phyloP scores from a whole-genome alignment of 2,888 invertebrate species.

The Synanthedon vespiformis region DNA sequence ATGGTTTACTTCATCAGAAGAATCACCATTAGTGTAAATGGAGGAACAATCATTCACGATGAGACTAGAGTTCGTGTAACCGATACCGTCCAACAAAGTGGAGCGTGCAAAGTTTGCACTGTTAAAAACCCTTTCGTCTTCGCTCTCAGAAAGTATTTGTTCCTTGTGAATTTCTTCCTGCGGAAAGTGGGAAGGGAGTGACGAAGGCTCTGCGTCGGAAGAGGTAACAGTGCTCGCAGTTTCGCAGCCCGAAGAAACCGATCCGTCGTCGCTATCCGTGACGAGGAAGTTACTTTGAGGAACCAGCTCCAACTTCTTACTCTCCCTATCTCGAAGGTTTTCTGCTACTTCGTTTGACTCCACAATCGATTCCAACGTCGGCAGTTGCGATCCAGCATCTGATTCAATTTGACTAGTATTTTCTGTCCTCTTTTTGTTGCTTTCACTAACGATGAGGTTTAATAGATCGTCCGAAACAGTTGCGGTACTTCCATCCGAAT shows the following conservation, averaged over 20 bases:
- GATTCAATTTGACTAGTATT: slow-evolving; percentile 37
- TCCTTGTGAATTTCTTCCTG: slow-evolving; percentile 48
- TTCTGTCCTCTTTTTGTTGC: slow-evolving; percentile 24
- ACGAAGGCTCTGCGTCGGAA: slow-evolving; percentile 67
- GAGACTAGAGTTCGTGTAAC: slow-evolving; percentile 27
- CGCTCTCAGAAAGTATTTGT: slow-evolving; percentile 20
- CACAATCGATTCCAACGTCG: slow-evolving; percentile 42
- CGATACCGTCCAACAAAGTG: slow-evolving; percentile 19
- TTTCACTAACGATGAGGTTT: slow-evolving; percentile 39
- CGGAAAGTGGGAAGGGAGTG: slow-evolving; percentile 53
- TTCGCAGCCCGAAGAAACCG: slow-evolving; percentile 85
- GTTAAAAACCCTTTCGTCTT: slow-evolving; percentile 42
- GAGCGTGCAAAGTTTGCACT: slow-evolving; percentile 27
- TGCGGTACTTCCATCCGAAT: slow-evolving; percentile 26
- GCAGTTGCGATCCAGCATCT: slow-evolving; percentile 26
- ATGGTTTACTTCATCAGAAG: slow-evolving; percentile 49
- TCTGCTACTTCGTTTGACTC: slow-evolving; percentile 46
- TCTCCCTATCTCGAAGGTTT: slow-evolving; percentile 20
- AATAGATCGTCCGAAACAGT: slow-evolving; percentile 39
- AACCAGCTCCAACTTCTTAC: slow-evolving; percentile 29
- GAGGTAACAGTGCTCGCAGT: slow-evolving; percentile 79
- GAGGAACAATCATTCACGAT: slow-evolving; percentile 11
- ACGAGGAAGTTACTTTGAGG: slow-evolving; percentile 66
- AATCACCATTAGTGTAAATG: slow-evolving; percentile 7
- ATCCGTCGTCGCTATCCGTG: slow-evolving; percentile 79